Conservation (phyloP, 2,888 invertebrate genomes). For the Lepidochrysops patricia region DNA sequence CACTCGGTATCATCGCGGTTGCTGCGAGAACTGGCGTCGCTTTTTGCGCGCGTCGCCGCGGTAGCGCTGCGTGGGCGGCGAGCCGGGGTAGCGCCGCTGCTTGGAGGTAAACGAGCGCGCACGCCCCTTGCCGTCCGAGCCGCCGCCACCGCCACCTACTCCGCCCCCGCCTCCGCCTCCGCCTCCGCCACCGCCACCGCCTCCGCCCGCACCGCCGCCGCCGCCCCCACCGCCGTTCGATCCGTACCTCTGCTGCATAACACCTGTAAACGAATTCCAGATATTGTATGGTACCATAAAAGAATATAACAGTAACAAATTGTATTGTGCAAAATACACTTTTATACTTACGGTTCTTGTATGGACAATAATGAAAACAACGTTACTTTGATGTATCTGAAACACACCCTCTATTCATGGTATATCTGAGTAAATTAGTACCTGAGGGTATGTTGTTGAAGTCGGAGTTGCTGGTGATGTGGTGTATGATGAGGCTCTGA, state of each 20-base stretch:
- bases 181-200: constrained; percentile 29
- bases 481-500: constrained; percentile 67
- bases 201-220: constrained; percentile 31
- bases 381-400: no score
- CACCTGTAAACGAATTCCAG: constrained; percentile 34
- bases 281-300: no score
- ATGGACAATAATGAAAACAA: no score
- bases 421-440: constrained; percentile 19
- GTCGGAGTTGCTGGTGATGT: constrained; percentile 67
- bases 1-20: constrained; percentile 38
- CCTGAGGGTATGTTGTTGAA: constrained; percentile 66
- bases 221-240: constrained; percentile 28
- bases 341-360: no score
- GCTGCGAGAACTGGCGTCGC: constrained; percentile 42
- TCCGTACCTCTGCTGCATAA: constrained; percentile 51
- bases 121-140: constrained; percentile 25
- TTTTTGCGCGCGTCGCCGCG: constrained; percentile 37
- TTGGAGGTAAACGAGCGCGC: constrained; percentile 39
- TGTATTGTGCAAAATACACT: no score
- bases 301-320: no score
- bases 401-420: no score
- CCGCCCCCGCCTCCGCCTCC: constrained; percentile 30
- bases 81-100: constrained; percentile 40
- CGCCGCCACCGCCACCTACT: constrained; percentile 28
- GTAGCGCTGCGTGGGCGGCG: constrained; percentile 27